A percentile compares a stretch with the other conserved stretches of the same genome.
phyloP scores from a whole-genome alignment of 2,888 invertebrate species.

The Parnassius glacialis region DNA sequence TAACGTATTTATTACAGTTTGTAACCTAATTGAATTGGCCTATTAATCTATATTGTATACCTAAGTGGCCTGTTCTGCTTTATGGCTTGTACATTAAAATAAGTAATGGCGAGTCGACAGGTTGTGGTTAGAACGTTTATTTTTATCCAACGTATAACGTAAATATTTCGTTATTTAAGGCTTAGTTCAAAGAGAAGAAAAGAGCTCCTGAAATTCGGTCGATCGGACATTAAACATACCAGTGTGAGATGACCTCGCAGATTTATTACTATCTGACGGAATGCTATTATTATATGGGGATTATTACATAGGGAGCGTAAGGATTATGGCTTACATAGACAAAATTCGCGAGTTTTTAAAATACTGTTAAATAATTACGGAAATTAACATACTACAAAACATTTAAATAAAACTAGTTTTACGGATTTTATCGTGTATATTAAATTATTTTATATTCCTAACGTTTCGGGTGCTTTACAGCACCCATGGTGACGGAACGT shows the following conservation, averaged over 20 bases:
- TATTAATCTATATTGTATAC: constrained; percentile 23
- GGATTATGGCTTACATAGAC: not conserved
- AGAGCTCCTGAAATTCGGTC: constrained; percentile 37
- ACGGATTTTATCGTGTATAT: no score
- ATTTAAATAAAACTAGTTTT: no score
- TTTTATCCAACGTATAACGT: constrained; percentile 38
- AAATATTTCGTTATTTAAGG: constrained; percentile 43
- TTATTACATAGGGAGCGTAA: constrained; percentile 5
- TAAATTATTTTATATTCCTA: no score
- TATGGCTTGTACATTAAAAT: constrained; percentile 37
- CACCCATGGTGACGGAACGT: no score
- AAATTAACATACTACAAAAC: no score
- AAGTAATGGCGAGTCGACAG: constrained; percentile 44
- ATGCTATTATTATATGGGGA: constrained; percentile 13
- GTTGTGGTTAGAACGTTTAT: constrained; percentile 39
- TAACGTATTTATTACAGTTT: constrained; percentile 24
- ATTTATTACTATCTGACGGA: constrained; percentile 15
- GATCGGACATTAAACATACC: constrained; percentile 42
- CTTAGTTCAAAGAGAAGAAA: constrained; percentile 40
- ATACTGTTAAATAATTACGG: no score
- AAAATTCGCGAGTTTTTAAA: no score
- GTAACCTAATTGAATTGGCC: constrained; percentile 26
- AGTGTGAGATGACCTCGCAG: constrained; percentile 38
- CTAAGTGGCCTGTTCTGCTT: constrained; percentile 35
- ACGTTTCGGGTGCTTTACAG: no score